These are phyloP conservation scores for Amblyornis subalaris DNA, from an alignment of 2,113 vertebrate species.

Conservation along the genomic window DNA sequence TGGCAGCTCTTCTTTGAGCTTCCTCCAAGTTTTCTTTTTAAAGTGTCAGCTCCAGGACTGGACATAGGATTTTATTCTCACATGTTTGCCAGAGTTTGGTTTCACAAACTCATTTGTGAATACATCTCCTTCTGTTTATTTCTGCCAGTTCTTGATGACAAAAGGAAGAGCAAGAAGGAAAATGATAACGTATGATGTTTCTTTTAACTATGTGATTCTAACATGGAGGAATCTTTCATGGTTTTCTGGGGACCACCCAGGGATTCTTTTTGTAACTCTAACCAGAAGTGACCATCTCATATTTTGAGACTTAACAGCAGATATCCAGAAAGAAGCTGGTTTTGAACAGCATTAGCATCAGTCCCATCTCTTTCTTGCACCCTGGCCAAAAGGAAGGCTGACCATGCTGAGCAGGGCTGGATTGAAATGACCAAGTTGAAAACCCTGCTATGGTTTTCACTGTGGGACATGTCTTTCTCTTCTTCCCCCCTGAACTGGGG, in stretches of 20 bases:
- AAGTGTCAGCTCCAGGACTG: not conserved
- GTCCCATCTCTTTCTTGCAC: not conserved
- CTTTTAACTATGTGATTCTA: not conserved
- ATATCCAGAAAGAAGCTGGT: not conserved
- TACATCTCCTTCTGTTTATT: not conserved
- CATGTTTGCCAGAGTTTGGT: not conserved
- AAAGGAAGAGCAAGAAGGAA: conserved; percentile 8
- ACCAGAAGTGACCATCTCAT: not conserved
- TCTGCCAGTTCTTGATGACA: not conserved
- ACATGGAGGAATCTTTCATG: not conserved
- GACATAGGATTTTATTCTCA: not conserved
- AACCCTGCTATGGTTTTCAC: not conserved
- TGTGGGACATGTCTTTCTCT: not conserved
- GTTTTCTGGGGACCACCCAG: not conserved
- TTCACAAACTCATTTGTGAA: not conserved
- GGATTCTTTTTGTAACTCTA: not conserved
- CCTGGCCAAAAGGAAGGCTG: not conserved
- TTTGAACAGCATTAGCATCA: not conserved
- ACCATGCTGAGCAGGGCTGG: not conserved
- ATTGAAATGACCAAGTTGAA: not conserved
- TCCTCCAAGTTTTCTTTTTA: conserved; percentile 4
- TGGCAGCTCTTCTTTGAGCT: conserved; percentile 34
- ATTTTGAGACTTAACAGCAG: not conserved
- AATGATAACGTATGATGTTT: not conserved
- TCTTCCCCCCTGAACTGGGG: accelerated